Conservation (phyloP, 1,140 invertebrate genomes). For the Drosophila ambigua region DNA sequence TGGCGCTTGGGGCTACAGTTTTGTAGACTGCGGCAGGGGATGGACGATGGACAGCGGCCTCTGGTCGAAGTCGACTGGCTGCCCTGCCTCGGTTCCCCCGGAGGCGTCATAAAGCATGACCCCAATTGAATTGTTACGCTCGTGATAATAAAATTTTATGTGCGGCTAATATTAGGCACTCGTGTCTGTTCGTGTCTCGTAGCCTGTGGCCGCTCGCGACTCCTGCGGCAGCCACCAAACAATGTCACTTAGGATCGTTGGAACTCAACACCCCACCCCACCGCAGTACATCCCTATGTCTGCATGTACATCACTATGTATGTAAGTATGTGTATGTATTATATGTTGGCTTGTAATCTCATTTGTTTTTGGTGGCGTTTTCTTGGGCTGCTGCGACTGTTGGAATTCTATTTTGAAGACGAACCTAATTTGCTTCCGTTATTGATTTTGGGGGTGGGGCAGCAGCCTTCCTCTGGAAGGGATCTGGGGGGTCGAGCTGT, state of each 20-base stretch:
- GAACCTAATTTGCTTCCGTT: slow-evolving; percentile 80
- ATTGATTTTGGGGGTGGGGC: slow-evolving; percentile 55
- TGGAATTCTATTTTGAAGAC: slow-evolving; percentile 45
- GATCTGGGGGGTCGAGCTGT: slow-evolving; percentile 25
- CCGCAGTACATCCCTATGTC: too few species aligned
- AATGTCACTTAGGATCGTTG: slow-evolving; percentile 43
- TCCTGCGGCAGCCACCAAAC: slow-evolving; percentile 27
- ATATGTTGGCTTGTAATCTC: neutral
- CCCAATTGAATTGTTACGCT: slow-evolving; percentile 79
- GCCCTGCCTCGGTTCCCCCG: slow-evolving; percentile 6
- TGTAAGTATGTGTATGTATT: slow-evolving; percentile 3
- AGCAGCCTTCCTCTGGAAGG: neutral
- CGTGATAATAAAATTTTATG: slow-evolving; percentile 78
- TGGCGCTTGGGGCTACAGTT: neutral
- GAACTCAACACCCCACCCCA: neutral
- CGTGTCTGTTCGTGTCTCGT: slow-evolving; percentile 31
- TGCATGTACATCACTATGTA: slow-evolving; percentile 4
- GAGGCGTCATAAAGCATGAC: slow-evolving; percentile 71
- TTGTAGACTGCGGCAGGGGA: too few species aligned
- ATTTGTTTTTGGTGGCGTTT: slow-evolving; percentile 29
- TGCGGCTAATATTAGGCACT: slow-evolving; percentile 77
- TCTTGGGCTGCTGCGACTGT: slow-evolving; percentile 9
- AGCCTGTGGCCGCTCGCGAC: slow-evolving; percentile 5
- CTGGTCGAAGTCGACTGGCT: too few species aligned
- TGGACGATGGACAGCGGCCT: too few species aligned